A percentile compares a stretch with the other conserved stretches of the same genome.
These are phyloP conservation scores for Venustoraphidia nigricollis DNA, from an alignment of 2,888 invertebrate genomes.

Conservation along the genomic window DNA sequence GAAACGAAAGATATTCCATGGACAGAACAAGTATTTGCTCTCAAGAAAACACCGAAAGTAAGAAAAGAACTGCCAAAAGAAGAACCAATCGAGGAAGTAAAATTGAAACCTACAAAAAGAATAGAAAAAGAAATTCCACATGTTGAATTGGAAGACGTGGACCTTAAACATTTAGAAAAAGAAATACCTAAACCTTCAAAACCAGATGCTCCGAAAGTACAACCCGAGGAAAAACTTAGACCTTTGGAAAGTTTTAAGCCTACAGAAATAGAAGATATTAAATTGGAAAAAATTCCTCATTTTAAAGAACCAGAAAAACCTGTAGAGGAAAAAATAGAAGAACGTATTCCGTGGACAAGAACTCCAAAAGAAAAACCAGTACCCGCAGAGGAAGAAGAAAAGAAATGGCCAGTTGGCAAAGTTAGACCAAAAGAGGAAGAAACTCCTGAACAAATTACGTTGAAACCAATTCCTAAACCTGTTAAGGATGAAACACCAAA, in stretches of 20 bases:
- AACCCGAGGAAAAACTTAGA: constrained; percentile 2
- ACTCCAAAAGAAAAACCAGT: constrained; percentile 14
- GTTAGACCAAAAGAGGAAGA: constrained; percentile 18
- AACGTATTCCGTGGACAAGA: constrained; percentile 12
- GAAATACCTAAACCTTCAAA: constrained; percentile 5
- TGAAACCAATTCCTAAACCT: constrained; percentile 11
- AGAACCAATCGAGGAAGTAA: constrained; percentile 13
- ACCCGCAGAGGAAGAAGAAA: constrained; percentile 20
- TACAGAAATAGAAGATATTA: constrained; percentile 8
- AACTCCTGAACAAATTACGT: constrained; percentile 17
- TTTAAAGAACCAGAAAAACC: constrained; percentile 19
- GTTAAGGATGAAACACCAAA: constrained; percentile 8
- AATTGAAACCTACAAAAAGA: constrained; percentile 19
- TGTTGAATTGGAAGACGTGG: constrained; percentile 1
- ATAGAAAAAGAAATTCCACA: neutral
- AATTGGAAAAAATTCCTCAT: constrained; percentile 16
- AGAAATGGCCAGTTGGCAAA: constrained; percentile 18
- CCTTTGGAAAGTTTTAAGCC: constrained; percentile 12
- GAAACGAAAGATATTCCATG: constrained; percentile 11
- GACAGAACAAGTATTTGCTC: constrained; percentile 9
- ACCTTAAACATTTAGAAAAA: constrained; percentile 8
- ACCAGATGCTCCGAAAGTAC: constrained; percentile 1
- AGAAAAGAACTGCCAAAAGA: constrained; percentile 7
- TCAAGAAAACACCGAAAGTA: constrained; percentile 5
- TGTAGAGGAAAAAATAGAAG: constrained; percentile 9